Conservation (phyloP, 1,140 invertebrate genomes). For the Atta colombica region DNA sequence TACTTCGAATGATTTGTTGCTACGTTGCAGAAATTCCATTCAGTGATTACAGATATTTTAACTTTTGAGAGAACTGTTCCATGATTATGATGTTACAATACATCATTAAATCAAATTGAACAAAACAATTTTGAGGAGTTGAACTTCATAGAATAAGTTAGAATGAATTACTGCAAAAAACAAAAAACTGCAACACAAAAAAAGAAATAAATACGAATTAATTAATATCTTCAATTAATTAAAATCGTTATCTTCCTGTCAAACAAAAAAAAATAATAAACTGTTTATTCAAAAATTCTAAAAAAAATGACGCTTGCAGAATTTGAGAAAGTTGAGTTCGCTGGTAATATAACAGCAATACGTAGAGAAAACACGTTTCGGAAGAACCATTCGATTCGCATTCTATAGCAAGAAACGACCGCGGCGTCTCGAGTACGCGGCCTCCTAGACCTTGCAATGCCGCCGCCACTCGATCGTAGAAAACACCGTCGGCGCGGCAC, state of each 20-base stretch:
- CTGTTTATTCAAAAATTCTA: neutral
- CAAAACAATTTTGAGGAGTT: neutral
- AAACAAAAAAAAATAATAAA: neutral
- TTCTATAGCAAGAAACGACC: constrained; percentile 25
- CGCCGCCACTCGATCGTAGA: constrained; percentile 85
- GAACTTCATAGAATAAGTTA: neutral
- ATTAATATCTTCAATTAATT: neutral
- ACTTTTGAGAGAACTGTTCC: neutral
- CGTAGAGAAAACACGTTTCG: neutral
- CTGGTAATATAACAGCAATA: neutral
- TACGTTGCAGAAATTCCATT: neutral
- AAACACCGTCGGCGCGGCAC: constrained; percentile 80
- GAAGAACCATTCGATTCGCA: neutral
- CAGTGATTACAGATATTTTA: neutral
- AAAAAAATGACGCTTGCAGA: neutral
- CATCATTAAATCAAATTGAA: neutral
- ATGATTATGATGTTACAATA: neutral
- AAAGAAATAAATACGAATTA: neutral
- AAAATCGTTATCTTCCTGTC: neutral
- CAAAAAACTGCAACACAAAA: neutral
- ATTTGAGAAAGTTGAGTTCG: neutral
- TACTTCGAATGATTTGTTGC: neutral
- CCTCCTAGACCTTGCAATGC: constrained; percentile 88
- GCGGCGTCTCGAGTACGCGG: constrained; percentile 70
- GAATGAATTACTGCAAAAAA: neutral